Conservation (phyloP, 2,113 vertebrate genomes). For the Pygoscelis antarcticus region DNA sequence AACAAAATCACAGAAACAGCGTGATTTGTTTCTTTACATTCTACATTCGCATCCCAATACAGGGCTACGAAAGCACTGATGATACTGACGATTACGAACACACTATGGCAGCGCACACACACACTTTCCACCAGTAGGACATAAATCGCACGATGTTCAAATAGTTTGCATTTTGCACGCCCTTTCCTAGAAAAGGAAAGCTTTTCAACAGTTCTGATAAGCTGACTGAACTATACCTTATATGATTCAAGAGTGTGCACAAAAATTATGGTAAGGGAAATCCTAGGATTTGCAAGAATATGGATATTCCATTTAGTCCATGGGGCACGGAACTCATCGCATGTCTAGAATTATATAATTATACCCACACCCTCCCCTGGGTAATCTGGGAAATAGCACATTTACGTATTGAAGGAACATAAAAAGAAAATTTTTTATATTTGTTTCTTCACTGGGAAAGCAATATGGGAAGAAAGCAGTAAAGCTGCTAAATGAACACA, state of each 20-base stretch:
- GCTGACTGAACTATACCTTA: background rate
- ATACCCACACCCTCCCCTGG: background rate
- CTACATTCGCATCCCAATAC: background rate
- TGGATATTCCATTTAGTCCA: background rate
- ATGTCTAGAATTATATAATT: background rate
- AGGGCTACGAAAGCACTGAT: background rate
- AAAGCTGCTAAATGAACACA: background rate
- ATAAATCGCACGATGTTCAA: background rate
- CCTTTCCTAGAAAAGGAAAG: background rate
- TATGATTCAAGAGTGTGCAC: background rate
- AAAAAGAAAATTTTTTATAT: background rate
- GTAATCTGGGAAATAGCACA: background rate
- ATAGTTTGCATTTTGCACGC: background rate
- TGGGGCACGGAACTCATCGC: accelerated
- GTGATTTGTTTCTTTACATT: background rate
- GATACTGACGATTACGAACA: background rate
- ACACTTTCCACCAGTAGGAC: background rate
- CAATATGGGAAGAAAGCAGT: accelerated
- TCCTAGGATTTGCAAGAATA: background rate
- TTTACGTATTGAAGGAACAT: background rate
- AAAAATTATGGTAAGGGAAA: background rate
- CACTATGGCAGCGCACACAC: no score
- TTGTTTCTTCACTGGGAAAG: background rate
- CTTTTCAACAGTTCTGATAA: background rate
- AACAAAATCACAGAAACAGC: background rate